Evolutionary conservation across 2,797 vertebrate species (phyloP).

Genomic region (Pogoniulus pusillus): DNA sequence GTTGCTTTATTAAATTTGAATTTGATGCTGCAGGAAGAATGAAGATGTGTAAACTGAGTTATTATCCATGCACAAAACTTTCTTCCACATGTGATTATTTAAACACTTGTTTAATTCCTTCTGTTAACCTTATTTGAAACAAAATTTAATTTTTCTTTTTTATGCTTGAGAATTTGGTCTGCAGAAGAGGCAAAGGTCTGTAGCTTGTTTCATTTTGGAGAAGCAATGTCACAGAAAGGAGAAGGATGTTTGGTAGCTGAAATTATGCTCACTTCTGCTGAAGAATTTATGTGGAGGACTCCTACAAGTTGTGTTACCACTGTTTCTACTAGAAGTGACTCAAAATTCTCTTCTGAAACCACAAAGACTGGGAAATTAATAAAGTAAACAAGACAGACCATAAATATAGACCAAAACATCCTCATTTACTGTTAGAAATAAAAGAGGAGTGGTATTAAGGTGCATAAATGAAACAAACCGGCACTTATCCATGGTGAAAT

Average conservation of each 20-base stretch:
- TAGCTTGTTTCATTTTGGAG: neutral
- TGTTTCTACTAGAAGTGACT: constrained; percentile 3
- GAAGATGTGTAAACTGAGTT: neutral
- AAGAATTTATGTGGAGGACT: neutral
- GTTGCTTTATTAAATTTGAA: neutral
- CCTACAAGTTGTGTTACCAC: neutral
- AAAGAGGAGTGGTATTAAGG: constrained; percentile 74
- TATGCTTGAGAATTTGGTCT: neutral
- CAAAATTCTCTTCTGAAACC: constrained; percentile 19
- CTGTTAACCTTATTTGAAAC: neutral
- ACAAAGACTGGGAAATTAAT: constrained; percentile 46
- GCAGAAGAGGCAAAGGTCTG: neutral
- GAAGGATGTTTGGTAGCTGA: neutral
- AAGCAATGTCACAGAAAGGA: neutral
- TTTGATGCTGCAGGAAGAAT: neutral
- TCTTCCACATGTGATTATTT: neutral
- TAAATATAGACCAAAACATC: constrained; percentile 78
- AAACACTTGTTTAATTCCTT: neutral
- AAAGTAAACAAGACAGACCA: constrained; percentile 69
- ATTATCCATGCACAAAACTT: neutral
- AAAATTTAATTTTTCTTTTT: neutral
- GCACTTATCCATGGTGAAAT: constrained; percentile 82
- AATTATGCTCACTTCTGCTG: neutral
- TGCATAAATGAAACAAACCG: constrained; percentile 83
- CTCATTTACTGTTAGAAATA: constrained; percentile 78